Base-by-base conservation (phyloP, 1,140 invertebrate species). In the Zaprionus vittiger region DNA sequence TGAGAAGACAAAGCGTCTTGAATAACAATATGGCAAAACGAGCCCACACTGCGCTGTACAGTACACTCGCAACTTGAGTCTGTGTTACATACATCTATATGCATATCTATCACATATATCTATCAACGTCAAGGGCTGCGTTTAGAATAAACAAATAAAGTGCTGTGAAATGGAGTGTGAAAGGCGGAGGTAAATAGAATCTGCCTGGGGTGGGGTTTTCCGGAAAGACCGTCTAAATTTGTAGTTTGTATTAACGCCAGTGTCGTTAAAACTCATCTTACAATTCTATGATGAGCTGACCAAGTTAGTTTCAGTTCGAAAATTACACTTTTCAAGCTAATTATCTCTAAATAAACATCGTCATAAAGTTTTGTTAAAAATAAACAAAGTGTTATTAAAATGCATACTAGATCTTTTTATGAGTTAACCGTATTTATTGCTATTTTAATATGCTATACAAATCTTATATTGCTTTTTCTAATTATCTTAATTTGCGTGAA, bases 111-210 rank as follows among this genome's bases (percentile, higher is more conserved):
- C 54, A 34, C 37, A 47, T 31, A 66, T 67, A 59, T 52, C 47
- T 47, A 71, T 83, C 66, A 68, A 72, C 73, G 83, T 89, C 73
- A 69, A 67, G 63, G 60, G 81, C 87, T 84, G 81, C 83, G 75
- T 52, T 76, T 57, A 62, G 83, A 87, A 87, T 87, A 65, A 78
- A 52, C 55, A 87, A 87, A 81, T 64, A 68, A 54, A 34, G 61
- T 56, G 62, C 47, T 22, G 20, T 52, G 47, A 52, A 52, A 24
- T 52, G 47, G 47, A 52, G 47, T 52, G 20, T 24, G 22, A 56
- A 56, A 56, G 54, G 26, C 15, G 22, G 5, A 28, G 54, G 22
- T 56, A 26, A 56, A 56, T 56, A 56, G 26, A 31, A 56, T 7
- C 15, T 26, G 22, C 14, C 14, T 56, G 1, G 1, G 2, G 2